Evolutionary conservation across 2,113 vertebrate genomes (phyloP).

Genomic region (Rhipidura dahli): DNA sequence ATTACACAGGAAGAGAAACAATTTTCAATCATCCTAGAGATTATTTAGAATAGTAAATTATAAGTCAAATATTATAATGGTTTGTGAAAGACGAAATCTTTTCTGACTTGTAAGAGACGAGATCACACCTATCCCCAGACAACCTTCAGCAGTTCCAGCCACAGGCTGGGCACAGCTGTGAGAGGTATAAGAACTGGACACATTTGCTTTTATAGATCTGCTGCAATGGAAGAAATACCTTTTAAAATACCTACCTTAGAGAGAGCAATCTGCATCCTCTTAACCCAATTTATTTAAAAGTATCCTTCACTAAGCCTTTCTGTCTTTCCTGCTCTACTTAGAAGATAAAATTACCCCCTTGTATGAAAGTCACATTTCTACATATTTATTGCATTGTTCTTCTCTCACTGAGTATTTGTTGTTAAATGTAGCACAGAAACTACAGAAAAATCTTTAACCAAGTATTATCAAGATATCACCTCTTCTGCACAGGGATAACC

Average conservation of each 20-base stretch:
- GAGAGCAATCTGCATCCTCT: conserved; percentile 30
- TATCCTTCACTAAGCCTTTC: conserved; percentile 21
- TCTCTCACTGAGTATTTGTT: neutral
- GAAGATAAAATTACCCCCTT: neutral
- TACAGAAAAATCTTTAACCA: neutral
- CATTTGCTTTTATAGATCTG: neutral
- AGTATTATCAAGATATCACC: neutral
- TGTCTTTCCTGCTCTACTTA: conserved; percentile 15
- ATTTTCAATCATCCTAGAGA: neutral
- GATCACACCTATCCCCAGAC: neutral
- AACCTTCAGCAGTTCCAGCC: neutral
- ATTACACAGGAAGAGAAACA: neutral
- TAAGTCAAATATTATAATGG: neutral
- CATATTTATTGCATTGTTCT: neutral
- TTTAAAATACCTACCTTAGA: conserved; percentile 29
- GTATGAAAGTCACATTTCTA: neutral
- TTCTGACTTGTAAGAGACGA: neutral
- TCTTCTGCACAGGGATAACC: neutral
- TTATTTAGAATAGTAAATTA: neutral
- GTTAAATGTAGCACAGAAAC: neutral
- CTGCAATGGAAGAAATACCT: neutral
- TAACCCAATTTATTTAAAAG: conserved; percentile 48
- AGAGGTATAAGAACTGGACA: neutral
- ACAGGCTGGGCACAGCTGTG: neutral
- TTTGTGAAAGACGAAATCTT: neutral